Conservation (phyloP, 2,797 vertebrate genomes). For the Okamejei kenojei region DNA sequence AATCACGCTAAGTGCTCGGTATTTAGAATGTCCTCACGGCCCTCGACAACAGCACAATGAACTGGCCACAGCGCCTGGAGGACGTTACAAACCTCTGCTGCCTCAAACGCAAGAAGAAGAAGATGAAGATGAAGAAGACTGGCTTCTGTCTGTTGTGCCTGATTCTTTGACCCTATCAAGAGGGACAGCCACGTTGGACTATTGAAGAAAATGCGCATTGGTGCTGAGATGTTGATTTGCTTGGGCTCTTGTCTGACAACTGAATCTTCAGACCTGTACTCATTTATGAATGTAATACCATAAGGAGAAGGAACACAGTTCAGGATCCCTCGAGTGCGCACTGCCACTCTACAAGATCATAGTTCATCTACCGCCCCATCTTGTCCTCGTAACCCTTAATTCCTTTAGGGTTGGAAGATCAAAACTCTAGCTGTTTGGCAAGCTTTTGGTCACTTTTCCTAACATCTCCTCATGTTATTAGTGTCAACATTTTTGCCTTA, state of each 20-base stretch:
- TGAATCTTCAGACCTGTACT: background rate
- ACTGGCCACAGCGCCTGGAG: no score
- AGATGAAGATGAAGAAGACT: no score
- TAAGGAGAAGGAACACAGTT: no score
- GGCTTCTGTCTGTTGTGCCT: no score
- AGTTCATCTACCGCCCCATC: background rate
- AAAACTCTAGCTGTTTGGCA: background rate
- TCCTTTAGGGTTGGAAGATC: background rate
- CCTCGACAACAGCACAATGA: no score
- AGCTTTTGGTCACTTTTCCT: background rate
- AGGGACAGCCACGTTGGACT: background rate
- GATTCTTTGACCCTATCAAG: background rate
- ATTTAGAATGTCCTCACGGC: no score
- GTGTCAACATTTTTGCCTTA: background rate
- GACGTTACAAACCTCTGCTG: no score
- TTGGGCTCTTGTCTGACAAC: background rate
- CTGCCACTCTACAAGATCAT: background rate
- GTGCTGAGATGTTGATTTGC: background rate
- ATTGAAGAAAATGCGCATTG: background rate
- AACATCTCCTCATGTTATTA: background rate
- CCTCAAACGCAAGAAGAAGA: no score
- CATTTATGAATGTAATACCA: background rate
- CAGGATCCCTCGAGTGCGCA: background rate
- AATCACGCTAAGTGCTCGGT: no score
- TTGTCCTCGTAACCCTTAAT: background rate